Percentiles rank a stretch among this genome's conserved stretches.
Evolutionary conservation across 2,113 vertebrate genomes (phyloP).

Genomic region (Apus apus): DNA sequence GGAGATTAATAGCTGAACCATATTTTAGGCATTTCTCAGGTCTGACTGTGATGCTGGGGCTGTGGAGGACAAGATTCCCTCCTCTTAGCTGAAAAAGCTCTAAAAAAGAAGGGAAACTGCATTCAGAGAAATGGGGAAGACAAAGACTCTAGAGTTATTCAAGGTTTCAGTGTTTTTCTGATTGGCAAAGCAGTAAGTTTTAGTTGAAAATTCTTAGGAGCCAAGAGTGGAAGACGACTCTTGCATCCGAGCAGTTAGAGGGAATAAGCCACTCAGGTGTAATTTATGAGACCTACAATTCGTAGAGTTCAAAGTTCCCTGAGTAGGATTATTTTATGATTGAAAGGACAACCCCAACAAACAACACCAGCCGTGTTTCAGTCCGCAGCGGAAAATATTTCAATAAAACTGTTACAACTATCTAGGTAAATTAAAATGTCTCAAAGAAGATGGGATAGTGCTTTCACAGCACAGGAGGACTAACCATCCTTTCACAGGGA

Average conservation of each 20-base stretch:
- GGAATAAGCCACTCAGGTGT: not conserved
- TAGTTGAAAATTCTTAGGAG: not conserved
- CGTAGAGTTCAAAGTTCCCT: not conserved
- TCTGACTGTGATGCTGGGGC: not conserved
- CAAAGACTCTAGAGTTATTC: not conserved
- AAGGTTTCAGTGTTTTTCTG: not conserved
- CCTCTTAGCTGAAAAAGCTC: not conserved
- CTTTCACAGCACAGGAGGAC: not conserved
- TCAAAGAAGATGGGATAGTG: not conserved
- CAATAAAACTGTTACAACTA: not conserved
- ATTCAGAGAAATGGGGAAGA: not conserved
- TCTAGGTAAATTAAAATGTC: not conserved
- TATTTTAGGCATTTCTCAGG: slow-evolving; percentile 16
- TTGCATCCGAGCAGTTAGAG: not conserved
- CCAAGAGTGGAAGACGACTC: not conserved
- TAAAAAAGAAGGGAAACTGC: not conserved
- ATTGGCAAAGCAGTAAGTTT: not conserved
- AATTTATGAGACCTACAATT: slow-evolving; percentile 59
- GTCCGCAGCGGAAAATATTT: not conserved
- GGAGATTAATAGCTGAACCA: slow-evolving; percentile 30
- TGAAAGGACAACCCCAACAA: not conserved
- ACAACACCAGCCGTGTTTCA: fast-evolving
- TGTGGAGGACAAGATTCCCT: not conserved
- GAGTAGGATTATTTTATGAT: not conserved
- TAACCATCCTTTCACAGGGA: not conserved